Evolutionary conservation across 1,140 invertebrate species (phyloP).

Genomic region (Hetaerina americana): DNA sequence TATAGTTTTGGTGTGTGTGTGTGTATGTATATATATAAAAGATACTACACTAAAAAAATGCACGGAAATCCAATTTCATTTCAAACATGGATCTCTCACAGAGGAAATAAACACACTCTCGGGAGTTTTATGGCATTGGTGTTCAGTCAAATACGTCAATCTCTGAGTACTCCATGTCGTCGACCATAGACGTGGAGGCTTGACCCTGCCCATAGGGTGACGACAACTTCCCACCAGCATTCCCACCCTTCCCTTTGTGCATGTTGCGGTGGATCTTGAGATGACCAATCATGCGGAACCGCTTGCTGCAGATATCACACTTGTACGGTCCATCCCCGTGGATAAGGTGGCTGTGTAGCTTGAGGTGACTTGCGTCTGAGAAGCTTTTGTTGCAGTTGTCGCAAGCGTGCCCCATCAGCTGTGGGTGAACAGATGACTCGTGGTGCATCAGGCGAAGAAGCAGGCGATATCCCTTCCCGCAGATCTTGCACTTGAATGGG

Average conservation of each 20-base stretch:
- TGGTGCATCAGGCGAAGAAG: neutral
- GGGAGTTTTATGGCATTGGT: neutral
- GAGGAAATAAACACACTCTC: neutral
- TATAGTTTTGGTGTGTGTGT: too few species aligned
- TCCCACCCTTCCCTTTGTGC: neutral
- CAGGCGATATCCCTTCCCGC: neutral
- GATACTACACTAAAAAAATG: too few species aligned
- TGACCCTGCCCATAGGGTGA: neutral
- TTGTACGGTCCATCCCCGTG: neutral
- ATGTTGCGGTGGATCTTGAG: neutral
- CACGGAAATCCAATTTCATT: too few species aligned
- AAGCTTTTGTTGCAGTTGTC: neutral
- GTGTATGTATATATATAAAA: too few species aligned
- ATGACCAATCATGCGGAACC: neutral
- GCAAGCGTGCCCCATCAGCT: neutral
- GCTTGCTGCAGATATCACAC: neutral
- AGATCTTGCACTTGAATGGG: neutral
- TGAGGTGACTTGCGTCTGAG: neutral
- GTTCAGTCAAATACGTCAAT: neutral
- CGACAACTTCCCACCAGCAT: too few species aligned
- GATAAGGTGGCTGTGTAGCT: neutral
- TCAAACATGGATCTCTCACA: neutral
- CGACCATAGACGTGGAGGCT: neutral
- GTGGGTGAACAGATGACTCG: neutral
- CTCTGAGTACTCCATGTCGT: neutral